These are phyloP conservation scores for Misgurnus anguillicaudatus DNA, from an alignment of 2,113 vertebrate genomes.

Conservation along the genomic window DNA sequence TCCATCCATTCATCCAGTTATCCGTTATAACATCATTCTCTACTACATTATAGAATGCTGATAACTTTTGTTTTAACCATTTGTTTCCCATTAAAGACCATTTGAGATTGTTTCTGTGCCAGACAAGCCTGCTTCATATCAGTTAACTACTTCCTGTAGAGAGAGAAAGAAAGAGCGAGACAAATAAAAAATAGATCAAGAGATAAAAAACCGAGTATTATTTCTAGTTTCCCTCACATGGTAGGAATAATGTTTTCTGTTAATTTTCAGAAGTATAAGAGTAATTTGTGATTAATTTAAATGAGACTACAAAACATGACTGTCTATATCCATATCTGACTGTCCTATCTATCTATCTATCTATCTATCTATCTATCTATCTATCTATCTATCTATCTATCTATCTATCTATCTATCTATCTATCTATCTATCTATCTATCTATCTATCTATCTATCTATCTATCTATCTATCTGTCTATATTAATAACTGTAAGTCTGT, in stretches of 20 bases:
- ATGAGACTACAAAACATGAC: too few relatives aligned
- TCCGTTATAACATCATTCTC: neutral
- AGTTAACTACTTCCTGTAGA: conserved; percentile 40
- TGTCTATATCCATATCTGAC: too few relatives aligned
- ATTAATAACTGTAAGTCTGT: too few relatives aligned
- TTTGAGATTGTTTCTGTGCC: conserved; percentile 53
- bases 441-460: too few relatives aligned
- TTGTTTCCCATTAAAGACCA: conserved; percentile 32
- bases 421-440: too few relatives aligned
- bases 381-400: too few relatives aligned
- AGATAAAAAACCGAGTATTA: too few relatives aligned
- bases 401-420: too few relatives aligned
- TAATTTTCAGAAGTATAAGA: neutral
- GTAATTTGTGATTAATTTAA: too few relatives aligned
- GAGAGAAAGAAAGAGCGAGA: conserved; percentile 14
- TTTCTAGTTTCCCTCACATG: conserved; percentile 25
- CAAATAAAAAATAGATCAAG: neutral
- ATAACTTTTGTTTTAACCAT: conserved; percentile 16
- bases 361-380: too few relatives aligned
- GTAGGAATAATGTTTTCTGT: conserved; percentile 24
- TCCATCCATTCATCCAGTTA: neutral
- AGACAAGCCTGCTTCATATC: conserved; percentile 57
- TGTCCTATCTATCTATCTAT: too few relatives aligned
- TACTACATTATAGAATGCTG: neutral
- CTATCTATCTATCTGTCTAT: too few relatives aligned